Evolutionary conservation across 1,140 invertebrate genomes (phyloP).

Genomic region (Anastrepha obliqua): DNA sequence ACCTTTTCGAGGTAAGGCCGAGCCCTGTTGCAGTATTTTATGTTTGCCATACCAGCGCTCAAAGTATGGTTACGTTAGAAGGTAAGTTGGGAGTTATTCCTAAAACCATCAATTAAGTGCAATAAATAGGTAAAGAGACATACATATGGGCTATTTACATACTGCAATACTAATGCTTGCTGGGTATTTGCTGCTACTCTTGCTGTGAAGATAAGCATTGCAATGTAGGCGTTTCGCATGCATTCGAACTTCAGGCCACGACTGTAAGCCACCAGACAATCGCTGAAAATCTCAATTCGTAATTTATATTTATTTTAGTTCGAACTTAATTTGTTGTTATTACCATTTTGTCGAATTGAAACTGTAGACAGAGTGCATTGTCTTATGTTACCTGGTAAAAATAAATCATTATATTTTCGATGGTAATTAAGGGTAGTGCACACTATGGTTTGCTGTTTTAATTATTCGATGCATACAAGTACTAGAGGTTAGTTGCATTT

Average conservation of each 20-base stretch:
- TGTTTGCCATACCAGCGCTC: no score
- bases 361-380: background rate
- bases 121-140: no score
- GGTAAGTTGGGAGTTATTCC: no score
- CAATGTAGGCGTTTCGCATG: background rate
- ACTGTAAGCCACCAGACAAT: background rate
- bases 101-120: no score
- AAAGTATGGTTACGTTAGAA: no score
- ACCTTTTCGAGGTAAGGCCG: no score
- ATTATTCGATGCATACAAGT: no score
- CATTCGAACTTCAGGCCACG: background rate
- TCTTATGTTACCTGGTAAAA: background rate
- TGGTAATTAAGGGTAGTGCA: background rate
- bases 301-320: slow-evolving; percentile 26
- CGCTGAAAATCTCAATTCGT: slow-evolving; percentile 30
- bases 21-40: no score
- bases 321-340: slow-evolving; percentile 29
- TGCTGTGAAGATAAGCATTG: background rate
- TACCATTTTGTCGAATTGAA: slow-evolving; percentile 22
- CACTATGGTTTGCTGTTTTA: background rate
- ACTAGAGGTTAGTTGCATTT: no score
- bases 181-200: background rate
- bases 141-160: no score
- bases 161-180: background rate
- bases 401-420: background rate